Evolutionary conservation across 2,888 invertebrate species (phyloP), one percentile per base, ranked within the genome.

Genomic region (Operophtera brumata): DNA sequence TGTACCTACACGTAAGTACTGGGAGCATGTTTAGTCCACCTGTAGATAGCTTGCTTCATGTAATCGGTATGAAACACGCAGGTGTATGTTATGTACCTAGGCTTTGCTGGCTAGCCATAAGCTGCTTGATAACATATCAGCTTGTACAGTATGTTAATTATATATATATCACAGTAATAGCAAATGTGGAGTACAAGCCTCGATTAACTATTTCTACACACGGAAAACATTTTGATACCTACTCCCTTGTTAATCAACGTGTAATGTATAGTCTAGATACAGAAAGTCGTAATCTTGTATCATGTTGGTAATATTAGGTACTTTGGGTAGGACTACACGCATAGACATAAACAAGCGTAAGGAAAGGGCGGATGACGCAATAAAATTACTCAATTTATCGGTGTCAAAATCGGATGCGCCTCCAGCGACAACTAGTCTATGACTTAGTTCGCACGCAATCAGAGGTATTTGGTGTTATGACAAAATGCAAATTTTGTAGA

Each of bases 211-310:
- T 64, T 64, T 43, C 61, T 57, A 40, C 59, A 64, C 53, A 40
- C 59, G 63, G 63, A 64, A 64, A 54, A 54, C 56, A 48, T 42
- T 42, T 53, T 52, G 42, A 57, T 57, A 51, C 28, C 42, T 52
- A 42, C 57, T 46, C 51, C 52, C 54, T 54, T 30, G 45, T 52
- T 53, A 60, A 57, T 56, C 51, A 54, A 47, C 54, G 49, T 32
- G 49, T 40, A 56, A 49, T 32, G 49, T 40, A 56, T 56, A 61
- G 42, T 51, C 61, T 44, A 64, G 46, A 56, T 64, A 40, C 32
- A 41, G 50, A 37, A 46, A 47, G 4, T 20, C 41, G 26, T 39
- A 13, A 26, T 1, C 8, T 9, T 47, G 43, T 46, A 40, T 35
- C 48, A 32, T 10, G 12, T 9, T 13, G 8, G 14, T 10, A 32